Evolutionary conservation across 2,113 vertebrate genomes (phyloP).

Genomic region (Pollimyrus isidori): DNA sequence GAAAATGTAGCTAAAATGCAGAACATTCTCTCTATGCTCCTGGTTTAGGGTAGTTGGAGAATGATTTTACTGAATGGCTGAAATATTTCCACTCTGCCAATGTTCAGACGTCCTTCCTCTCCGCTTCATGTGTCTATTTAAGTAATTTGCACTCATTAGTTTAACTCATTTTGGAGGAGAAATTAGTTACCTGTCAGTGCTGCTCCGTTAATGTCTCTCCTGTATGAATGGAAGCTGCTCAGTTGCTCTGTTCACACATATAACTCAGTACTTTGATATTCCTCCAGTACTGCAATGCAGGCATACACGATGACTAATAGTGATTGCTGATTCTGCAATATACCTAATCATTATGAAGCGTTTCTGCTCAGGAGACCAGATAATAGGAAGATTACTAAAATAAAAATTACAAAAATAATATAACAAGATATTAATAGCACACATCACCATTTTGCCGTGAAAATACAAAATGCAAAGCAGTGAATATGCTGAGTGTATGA

Average conservation of each 20-base stretch:
- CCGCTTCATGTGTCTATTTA: neutral
- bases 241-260: neutral
- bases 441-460: neutral
- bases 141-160: neutral
- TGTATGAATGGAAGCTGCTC: neutral
- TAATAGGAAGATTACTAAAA: neutral
- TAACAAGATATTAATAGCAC: neutral
- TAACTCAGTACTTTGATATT: neutral
- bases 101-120: neutral
- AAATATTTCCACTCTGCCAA: neutral
- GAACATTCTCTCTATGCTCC: neutral
- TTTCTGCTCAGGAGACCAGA: neutral
- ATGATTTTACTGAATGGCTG: neutral
- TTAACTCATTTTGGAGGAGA: slow-evolving; percentile 10
- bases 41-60: neutral
- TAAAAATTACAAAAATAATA: neutral
- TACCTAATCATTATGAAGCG: slow-evolving; percentile 18
- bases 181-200: neutral
- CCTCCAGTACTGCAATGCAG: neutral
- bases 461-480: neutral
- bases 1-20: neutral
- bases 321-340: neutral
- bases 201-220: neutral
- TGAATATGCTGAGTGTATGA: neutral
- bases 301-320: neutral